phyloP scores from a whole-genome alignment of 2,113 vertebrate species.

The Seriola rivoliana region DNA sequence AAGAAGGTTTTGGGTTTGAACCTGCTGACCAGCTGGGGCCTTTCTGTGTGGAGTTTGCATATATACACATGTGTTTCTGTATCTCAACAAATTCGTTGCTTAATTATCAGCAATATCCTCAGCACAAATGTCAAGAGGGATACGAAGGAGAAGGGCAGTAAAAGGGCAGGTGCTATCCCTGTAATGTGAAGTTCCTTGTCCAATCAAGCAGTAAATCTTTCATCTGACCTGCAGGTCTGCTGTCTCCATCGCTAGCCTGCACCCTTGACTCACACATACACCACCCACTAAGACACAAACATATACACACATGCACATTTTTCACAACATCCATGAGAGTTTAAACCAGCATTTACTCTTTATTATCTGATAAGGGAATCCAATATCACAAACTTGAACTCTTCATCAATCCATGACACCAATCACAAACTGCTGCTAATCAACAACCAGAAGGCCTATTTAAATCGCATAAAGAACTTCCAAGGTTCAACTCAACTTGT shows the following conservation, averaged over 20 bases:
- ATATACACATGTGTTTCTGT: background rate
- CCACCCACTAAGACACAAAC: background rate
- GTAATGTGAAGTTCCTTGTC: conserved; percentile 30
- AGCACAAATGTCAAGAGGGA: conserved; percentile 30
- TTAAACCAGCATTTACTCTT: background rate
- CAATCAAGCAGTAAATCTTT: conserved; percentile 41
- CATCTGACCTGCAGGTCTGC: conserved; percentile 2
- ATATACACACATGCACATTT: background rate
- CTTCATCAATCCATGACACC: conserved; percentile 14
- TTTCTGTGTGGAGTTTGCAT: no score
- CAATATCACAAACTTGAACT: conserved; percentile 5
- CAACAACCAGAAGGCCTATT: conserved; percentile 8
- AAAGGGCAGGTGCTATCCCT: background rate
- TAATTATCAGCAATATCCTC: background rate
- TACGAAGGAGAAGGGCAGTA: background rate
- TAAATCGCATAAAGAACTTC: conserved; percentile 21
- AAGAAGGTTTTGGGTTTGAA: no score
- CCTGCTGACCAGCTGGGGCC: no score
- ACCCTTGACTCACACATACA: background rate
- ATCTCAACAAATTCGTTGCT: background rate
- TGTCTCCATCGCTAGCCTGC: background rate
- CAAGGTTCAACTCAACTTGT: background rate
- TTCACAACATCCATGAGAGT: background rate
- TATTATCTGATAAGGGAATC: conserved; percentile 5
- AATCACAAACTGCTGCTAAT: conserved; percentile 1